Base-by-base conservation (phyloP, 2,888 invertebrate genomes). In the Trichacis sp. region DNA sequence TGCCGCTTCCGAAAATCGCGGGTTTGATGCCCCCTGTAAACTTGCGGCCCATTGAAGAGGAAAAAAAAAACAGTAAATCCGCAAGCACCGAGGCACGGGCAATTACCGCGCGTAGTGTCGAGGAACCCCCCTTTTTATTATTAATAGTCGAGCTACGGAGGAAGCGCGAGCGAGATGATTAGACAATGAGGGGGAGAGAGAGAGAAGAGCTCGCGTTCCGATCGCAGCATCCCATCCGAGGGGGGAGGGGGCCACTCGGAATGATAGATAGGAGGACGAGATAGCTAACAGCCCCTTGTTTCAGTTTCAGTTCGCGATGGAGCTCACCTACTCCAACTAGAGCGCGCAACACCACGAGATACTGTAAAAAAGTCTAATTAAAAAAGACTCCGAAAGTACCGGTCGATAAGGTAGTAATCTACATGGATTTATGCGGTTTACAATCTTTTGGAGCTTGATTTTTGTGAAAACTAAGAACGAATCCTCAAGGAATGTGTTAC, bases 251-350 rank as follows among this genome's bases (percentile, higher is more conserved):
- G 81, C 78, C 76, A 77, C 76, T 78, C 77, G 78, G 82, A 83
- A 81, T 81, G 81, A 82, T 83, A 79, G 81, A 80, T 81, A 80
- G 80, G 79, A 80, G 80, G 77, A 80, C 75, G 79, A 78, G 77
- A 80, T 78, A 79, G 76, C 73, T 76, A 75, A 74, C 73, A 76
- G 77, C 79, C 80, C 80, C 75, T 77, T 77, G 79, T 77, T 77
- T 82, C 76, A 81, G 79, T 81, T 78, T 77, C 75, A 80, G 76
- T 78, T 79, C 77, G 79, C 78, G 77, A 80, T 80, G 72, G 73
- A 76, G 70, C 71, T 73, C 75, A 75, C 74, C 73, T 73, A 73
- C 76, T 75, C 71, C 73, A 73, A 73, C 69, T 70, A 68, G 65
- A 40, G 15, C 40, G 40, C 40, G 9, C 2, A 33, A 33, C n/a